Conservation (phyloP, 2,113 vertebrate species). For the Myrmophylax atrothorax region DNA sequence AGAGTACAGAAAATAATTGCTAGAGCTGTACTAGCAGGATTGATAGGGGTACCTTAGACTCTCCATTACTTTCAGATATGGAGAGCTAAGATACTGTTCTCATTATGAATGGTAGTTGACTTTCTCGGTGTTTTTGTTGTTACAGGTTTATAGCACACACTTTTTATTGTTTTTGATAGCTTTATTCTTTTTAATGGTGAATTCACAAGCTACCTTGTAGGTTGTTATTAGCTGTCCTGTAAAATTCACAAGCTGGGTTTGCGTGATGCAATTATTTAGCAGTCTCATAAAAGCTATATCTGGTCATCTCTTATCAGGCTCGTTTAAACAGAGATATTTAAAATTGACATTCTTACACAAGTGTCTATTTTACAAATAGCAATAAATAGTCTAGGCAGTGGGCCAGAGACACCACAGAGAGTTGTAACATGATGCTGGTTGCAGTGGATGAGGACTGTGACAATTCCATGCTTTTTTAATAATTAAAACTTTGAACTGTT, state of each 20-base stretch:
- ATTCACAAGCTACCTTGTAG: conserved; percentile 20
- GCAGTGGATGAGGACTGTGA: neutral
- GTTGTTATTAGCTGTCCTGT: conserved; percentile 57
- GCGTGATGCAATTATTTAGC: conserved; percentile 60
- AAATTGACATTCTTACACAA: conserved; percentile 71
- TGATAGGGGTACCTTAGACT: conserved; percentile 13
- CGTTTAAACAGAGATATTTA: conserved; percentile 69
- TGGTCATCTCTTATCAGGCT: conserved; percentile 74
- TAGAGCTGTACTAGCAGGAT: conserved; percentile 27
- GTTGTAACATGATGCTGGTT: conserved; percentile 66
- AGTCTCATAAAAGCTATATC: conserved; percentile 71
- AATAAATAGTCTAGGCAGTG: conserved; percentile 67
- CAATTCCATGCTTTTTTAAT: conserved; percentile 61
- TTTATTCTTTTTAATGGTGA: conserved; percentile 57
- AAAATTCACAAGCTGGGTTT: conserved; percentile 56
- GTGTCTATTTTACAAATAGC: conserved; percentile 74
- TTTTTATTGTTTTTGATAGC: conserved; percentile 40
- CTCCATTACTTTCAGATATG: neutral
- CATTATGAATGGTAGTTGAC: neutral
- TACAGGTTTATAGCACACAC: conserved; percentile 34
- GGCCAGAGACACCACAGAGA: conserved; percentile 61
- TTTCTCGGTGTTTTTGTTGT: conserved; percentile 26
- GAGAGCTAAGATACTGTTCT: conserved; percentile 5
- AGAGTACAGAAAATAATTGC: conserved; percentile 36
- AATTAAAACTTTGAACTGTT: conserved; percentile 39